Conservation (phyloP, 35 echinoderm and acorn worm species). For the Amphiura filiformis region DNA sequence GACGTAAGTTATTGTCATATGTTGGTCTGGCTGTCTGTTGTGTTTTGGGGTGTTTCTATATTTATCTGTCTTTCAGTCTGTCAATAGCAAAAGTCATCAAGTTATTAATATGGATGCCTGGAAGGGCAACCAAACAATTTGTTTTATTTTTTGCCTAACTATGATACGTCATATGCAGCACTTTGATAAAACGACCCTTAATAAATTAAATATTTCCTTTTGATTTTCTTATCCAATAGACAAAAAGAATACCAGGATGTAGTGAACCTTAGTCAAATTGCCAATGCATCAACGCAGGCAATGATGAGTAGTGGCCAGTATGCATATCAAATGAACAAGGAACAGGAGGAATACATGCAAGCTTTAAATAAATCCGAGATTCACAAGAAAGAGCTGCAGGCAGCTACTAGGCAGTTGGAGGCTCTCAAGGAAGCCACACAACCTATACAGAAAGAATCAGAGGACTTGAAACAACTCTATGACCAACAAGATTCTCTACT, state of each 20-base stretch:
- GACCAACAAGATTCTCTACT: slow-evolving; percentile 80
- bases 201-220: neutral
- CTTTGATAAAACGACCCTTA: neutral
- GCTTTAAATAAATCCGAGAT: slow-evolving; percentile 88
- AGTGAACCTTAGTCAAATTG: slow-evolving; percentile 51
- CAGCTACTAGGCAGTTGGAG: slow-evolving; percentile 22
- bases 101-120: too few relatives aligned
- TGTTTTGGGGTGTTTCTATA: neutral
- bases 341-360: slow-evolving; percentile 95
- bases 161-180: neutral
- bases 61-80: neutral
- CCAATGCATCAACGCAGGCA: slow-evolving; percentile 49
- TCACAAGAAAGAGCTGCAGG: slow-evolving; percentile 66
- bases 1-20: too few relatives aligned
- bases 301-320: slow-evolving; percentile 87
- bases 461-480: slow-evolving; percentile 61
- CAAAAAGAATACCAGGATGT: slow-evolving; percentile 96
- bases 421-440: slow-evolving; percentile 39
- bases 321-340: slow-evolving; percentile 89
- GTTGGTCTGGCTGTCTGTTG: too few relatives aligned
- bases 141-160: neutral
- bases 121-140: too few relatives aligned
- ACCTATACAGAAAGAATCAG: slow-evolving; percentile 27
- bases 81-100: too few relatives aligned
- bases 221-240: slow-evolving; percentile 37